Evolutionary conservation across 2,888 invertebrate species (phyloP).

Genomic region (Drosophila niveifrons): DNA sequence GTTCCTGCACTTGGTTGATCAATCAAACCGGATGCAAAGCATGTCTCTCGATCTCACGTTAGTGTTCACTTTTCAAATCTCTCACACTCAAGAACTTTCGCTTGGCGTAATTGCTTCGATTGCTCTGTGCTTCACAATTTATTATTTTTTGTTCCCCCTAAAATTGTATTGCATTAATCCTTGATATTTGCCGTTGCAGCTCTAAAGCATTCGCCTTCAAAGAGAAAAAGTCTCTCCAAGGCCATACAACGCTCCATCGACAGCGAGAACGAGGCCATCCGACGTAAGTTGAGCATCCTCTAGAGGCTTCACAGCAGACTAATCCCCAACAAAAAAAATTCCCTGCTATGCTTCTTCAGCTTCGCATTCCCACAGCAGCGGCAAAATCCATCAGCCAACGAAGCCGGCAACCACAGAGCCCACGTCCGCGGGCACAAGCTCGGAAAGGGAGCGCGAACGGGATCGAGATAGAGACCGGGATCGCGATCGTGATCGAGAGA

Average conservation of each 20-base stretch:
- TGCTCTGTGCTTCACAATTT: constrained; percentile 32
- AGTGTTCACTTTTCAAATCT: constrained; percentile 39
- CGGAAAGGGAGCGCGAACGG: constrained; percentile 52
- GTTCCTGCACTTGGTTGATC: constrained; percentile 47
- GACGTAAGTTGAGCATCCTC: constrained; percentile 79
- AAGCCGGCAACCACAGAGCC: constrained; percentile 61
- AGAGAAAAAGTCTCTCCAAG: constrained; percentile 95
- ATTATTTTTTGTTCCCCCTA: not conserved
- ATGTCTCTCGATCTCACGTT: constrained; percentile 73
- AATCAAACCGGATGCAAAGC: constrained; percentile 68
- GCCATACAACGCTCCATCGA: constrained; percentile 89
- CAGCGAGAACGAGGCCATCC: constrained; percentile 89
- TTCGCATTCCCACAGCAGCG: constrained; percentile 73
- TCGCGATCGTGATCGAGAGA: constrained; percentile 40
- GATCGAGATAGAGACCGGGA: constrained; percentile 33
- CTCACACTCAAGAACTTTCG: constrained; percentile 19
- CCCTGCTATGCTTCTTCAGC: constrained; percentile 49
- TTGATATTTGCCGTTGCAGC: constrained; percentile 87
- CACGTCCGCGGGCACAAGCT: constrained; percentile 69
- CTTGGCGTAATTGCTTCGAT: constrained; percentile 56
- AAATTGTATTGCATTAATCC: constrained; percentile 12
- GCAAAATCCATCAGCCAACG: constrained; percentile 67
- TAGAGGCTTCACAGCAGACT: not conserved
- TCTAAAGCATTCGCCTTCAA: constrained; percentile 98
- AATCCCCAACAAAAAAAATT: not conserved